Conservation (phyloP, 2,797 vertebrate species). For the Antennarius maculatus region DNA sequence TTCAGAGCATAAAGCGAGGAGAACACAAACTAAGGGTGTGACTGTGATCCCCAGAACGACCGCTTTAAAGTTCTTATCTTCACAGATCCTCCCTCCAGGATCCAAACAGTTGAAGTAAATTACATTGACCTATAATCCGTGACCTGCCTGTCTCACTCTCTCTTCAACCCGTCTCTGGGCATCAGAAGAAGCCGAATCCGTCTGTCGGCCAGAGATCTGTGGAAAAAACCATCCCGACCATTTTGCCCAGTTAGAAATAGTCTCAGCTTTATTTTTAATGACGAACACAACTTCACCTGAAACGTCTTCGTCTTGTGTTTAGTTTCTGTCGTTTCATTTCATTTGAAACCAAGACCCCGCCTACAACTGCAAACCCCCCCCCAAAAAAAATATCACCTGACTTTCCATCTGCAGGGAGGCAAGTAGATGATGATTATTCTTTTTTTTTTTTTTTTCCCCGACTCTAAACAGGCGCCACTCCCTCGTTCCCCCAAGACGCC, state of each 20-base stretch:
- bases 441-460: too few relatives aligned
- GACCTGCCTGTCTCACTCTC: constrained; percentile 21
- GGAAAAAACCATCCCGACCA: background rate
- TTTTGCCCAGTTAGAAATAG: too few relatives aligned
- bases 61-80: constrained; percentile 27
- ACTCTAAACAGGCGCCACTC: constrained; percentile 31
- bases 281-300: too few relatives aligned
- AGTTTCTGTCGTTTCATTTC: too few relatives aligned
- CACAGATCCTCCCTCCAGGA: constrained; percentile 21
- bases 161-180: background rate
- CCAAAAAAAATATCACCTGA: too few relatives aligned
- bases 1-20: background rate
- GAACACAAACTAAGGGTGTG: constrained; percentile 6
- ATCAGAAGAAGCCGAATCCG: background rate
- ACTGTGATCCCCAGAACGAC: constrained; percentile 25
- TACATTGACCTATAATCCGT: constrained; percentile 36
- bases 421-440: too few relatives aligned
- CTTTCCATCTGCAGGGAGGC: too few relatives aligned
- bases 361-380: too few relatives aligned
- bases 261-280: too few relatives aligned
- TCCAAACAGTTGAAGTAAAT: constrained; percentile 42
- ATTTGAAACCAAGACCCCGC: too few relatives aligned
- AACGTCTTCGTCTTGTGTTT: too few relatives aligned
- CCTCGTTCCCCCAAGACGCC: constrained; percentile 34
- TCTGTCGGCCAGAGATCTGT: background rate